Evolutionary conservation across 1,140 invertebrate genomes (phyloP).

Genomic region (Drosophila triauraria): DNA sequence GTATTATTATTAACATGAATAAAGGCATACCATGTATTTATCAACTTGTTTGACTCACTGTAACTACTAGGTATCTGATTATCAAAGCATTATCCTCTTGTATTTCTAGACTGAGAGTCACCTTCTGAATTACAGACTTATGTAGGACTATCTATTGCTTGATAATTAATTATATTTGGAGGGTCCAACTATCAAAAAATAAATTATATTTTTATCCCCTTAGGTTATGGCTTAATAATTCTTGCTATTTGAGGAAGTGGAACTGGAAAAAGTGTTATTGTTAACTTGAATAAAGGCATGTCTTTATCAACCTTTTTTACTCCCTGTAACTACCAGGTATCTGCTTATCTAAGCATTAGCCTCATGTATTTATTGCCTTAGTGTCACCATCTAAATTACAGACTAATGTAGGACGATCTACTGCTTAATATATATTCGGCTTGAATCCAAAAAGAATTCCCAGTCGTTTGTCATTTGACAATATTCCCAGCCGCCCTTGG

Average conservation of each 20-base stretch:
- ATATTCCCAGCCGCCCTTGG: constrained; percentile 35
- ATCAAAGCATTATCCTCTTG: background rate
- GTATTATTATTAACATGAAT: no score
- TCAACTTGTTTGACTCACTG: no score
- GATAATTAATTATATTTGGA: no score
- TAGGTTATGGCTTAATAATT: no score
- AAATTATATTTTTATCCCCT: background rate
- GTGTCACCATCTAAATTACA: background rate
- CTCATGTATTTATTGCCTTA: background rate
- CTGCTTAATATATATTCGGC: constrained; percentile 51
- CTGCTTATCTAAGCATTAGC: background rate
- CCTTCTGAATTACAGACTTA: constrained; percentile 10
- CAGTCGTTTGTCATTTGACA: constrained; percentile 59
- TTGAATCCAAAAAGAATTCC: constrained; percentile 36
- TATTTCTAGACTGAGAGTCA: background rate
- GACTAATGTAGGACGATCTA: constrained; percentile 45
- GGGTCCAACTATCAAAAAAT: background rate
- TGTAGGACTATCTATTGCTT: constrained; percentile 41
- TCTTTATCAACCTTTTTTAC: no score
- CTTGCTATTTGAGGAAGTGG: no score
- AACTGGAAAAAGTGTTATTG: no score
- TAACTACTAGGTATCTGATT: no score
- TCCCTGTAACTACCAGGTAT: no score
- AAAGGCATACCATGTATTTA: no score
- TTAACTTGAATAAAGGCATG: no score